phyloP scores from a whole-genome alignment of 2,797 vertebrate species.

The Molossus alvarezi region DNA sequence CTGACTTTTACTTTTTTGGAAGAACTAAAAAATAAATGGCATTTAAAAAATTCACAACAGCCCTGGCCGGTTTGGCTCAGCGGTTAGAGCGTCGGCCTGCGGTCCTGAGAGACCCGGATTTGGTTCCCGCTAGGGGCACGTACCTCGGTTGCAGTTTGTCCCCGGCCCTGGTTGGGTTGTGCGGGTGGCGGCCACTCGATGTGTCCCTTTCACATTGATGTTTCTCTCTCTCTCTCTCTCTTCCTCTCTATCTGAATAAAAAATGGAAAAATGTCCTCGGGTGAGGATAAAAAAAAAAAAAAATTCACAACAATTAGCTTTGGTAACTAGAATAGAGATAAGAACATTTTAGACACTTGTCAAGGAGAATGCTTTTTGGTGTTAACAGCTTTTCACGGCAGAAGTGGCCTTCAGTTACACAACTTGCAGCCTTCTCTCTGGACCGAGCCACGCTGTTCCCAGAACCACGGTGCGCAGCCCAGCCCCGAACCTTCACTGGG shows the following conservation, averaged over 20 bases:
- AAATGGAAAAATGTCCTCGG: no score
- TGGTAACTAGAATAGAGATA: not conserved
- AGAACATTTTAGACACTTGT: not conserved
- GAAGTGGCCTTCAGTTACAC: not conserved
- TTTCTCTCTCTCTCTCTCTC: no score
- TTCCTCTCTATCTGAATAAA: no score
- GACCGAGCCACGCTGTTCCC: not conserved
- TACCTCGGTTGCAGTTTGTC: no score
- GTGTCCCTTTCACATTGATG: no score
- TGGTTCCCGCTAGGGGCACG: no score
- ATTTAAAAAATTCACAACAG: not conserved
- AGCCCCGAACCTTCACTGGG: not conserved
- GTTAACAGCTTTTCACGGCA: not conserved
- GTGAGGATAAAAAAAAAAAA: not conserved
- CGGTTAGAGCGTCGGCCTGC: no score
- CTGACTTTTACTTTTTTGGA: not conserved
- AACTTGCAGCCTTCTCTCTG: not conserved
- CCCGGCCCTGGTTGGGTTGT: no score
- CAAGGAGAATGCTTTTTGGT: not conserved
- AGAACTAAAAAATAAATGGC: conserved; percentile 59
- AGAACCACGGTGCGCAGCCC: rapidly evolving
- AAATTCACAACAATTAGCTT: not conserved
- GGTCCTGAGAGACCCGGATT: no score
- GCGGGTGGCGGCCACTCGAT: no score
- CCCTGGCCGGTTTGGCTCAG: no score